Evolutionary conservation across 1,140 invertebrate genomes (phyloP).

Genomic region (Drosophila tropicalis): DNA sequence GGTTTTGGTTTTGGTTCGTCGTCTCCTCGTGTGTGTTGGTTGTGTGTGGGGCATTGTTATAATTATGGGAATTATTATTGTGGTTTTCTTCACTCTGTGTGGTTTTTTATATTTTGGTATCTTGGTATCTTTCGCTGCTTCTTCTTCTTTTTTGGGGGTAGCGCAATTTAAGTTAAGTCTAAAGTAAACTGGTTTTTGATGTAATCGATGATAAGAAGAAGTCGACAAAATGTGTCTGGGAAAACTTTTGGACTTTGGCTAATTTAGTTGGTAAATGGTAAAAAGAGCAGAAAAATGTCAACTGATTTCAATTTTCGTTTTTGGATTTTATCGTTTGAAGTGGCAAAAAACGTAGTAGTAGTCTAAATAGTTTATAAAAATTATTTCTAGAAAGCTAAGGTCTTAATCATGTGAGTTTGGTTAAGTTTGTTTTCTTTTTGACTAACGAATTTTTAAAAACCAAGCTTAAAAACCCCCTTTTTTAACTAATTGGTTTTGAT

Average conservation of each 20-base stretch:
- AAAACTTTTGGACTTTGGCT: slow-evolving; percentile 13
- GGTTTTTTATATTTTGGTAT: slow-evolving; percentile 47
- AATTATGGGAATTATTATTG: slow-evolving; percentile 81
- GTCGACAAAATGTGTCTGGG: slow-evolving; percentile 40
- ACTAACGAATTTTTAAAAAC: too few species aligned
- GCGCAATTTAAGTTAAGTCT: slow-evolving; percentile 44
- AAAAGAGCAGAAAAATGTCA: slow-evolving; percentile 39
- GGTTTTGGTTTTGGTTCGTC: slow-evolving; percentile 6
- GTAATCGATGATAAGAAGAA: slow-evolving; percentile 61
- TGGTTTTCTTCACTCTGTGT: slow-evolving; percentile 77
- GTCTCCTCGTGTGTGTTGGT: slow-evolving; percentile 5
- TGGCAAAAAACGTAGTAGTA: too few species aligned
- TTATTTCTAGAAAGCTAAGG: too few species aligned
- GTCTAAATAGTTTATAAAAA: too few species aligned
- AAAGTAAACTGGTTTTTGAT: slow-evolving; percentile 57
- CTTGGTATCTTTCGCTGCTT: neutral
- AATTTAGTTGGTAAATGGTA: slow-evolving; percentile 43
- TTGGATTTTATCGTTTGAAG: too few species aligned
- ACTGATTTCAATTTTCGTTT: neutral
- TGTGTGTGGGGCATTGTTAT: slow-evolving; percentile 64
- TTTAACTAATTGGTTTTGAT: too few species aligned
- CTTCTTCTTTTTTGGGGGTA: slow-evolving; percentile 24
- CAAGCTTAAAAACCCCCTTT: too few species aligned
- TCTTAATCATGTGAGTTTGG: too few species aligned
- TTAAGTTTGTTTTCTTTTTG: too few species aligned